Conservation (phyloP, 2,113 vertebrate genomes). For the Burhinus bistriatus region DNA sequence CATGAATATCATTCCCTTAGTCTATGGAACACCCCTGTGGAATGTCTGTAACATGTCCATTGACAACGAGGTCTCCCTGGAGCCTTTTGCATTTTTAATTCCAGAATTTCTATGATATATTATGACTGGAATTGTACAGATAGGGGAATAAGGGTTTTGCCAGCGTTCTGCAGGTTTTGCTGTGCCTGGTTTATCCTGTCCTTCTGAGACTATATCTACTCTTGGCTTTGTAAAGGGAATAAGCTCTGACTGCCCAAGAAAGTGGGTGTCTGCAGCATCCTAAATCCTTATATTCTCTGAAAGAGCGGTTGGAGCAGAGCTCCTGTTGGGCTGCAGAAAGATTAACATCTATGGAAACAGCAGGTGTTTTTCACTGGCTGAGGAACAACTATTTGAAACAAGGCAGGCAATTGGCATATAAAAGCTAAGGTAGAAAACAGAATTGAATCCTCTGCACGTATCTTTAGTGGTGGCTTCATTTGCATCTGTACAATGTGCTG, state of each 20-base stretch:
- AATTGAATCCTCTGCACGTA: not conserved
- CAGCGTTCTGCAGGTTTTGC: not conserved
- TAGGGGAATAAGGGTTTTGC: not conserved
- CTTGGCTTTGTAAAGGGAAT: not conserved
- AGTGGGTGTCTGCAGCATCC: not conserved
- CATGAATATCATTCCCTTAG: not conserved
- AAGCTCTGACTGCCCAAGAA: not conserved
- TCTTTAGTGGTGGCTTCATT: not conserved
- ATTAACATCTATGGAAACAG: not conserved
- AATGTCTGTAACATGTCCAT: not conserved
- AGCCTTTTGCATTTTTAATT: not conserved
- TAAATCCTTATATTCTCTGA: not conserved
- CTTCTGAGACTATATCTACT: not conserved
- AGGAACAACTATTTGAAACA: not conserved
- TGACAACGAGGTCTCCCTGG: not conserved
- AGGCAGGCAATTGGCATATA: not conserved
- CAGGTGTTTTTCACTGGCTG: not conserved
- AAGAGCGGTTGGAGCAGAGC: not conserved
- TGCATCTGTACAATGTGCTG: not conserved
- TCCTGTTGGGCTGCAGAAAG: not conserved
- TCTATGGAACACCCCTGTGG: rapidly evolving
- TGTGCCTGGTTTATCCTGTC: not conserved
- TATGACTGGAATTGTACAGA: not conserved
- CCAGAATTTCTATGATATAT: not conserved
- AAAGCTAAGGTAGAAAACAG: not conserved